These are phyloP conservation scores for Mesocricetus auratus DNA, from an alignment of 2,113 vertebrate species.

Conservation along the genomic window DNA sequence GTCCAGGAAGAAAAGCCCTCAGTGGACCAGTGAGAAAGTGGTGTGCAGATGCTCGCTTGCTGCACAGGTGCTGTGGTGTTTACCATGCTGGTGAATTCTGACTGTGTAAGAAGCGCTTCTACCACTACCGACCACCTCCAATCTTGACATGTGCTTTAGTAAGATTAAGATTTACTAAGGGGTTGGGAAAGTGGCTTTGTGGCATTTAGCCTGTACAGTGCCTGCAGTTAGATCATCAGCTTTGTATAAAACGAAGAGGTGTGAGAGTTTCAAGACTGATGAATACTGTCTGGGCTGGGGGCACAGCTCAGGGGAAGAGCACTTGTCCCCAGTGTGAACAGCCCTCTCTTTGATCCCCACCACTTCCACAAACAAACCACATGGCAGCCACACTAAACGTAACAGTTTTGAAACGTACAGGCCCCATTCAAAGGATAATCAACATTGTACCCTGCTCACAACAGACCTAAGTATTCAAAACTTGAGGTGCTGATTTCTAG, in stretches of 20 bases:
- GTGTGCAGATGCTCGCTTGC: rapidly evolving
- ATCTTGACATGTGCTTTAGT: slow-evolving; percentile 29
- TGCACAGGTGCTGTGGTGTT: neutral
- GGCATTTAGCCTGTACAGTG: neutral
- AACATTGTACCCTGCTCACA: slow-evolving; percentile 3
- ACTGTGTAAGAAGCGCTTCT: neutral
- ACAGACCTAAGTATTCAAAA: neutral
- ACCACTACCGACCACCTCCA: neutral
- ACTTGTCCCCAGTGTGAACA: neutral
- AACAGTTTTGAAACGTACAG: neutral
- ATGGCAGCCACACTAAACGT: neutral
- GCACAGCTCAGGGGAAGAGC: neutral
- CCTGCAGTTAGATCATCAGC: neutral
- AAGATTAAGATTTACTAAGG: neutral
- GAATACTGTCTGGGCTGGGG: neutral
- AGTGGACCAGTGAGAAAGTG: neutral
- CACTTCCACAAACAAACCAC: neutral
- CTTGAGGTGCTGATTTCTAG: slow-evolving; percentile 12
- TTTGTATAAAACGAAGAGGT: neutral
- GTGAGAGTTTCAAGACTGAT: neutral
- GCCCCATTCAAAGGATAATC: neutral
- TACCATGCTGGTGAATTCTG: neutral
- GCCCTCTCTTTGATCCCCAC: neutral
- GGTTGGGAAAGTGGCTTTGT: neutral
- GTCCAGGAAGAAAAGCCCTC: neutral